These are phyloP conservation scores for Oreochromis niloticus DNA, from an alignment of 2,113 vertebrate species.

Conservation along the genomic window DNA sequence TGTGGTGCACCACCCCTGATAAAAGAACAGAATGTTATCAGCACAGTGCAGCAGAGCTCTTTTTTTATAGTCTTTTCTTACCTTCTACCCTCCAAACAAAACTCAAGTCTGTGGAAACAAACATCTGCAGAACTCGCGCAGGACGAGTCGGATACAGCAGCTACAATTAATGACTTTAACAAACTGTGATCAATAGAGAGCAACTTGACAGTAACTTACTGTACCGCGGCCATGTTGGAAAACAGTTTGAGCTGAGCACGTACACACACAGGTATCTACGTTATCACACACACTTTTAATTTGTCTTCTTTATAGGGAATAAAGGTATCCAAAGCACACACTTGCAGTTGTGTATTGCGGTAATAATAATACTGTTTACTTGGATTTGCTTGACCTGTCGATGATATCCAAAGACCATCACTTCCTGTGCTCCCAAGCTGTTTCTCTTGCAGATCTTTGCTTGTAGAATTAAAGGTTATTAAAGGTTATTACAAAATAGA, in stretches of 20 bases:
- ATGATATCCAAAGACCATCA: neutral
- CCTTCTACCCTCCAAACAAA: no score
- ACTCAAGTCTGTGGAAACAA: no score
- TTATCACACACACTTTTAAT: neutral
- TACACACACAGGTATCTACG: neutral
- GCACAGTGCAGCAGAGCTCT: no score
- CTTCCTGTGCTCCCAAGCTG: fast-evolving
- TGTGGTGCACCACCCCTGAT: no score
- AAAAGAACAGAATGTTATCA: no score
- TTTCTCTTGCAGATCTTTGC: fast-evolving
- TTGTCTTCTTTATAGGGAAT: neutral
- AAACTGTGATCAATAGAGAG: no score
- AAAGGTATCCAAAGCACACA: neutral
- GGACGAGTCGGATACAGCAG: no score
- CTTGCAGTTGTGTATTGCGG: neutral
- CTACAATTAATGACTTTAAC: no score
- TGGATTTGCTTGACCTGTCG: neutral
- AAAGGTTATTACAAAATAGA: neutral
- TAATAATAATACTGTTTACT: neutral
- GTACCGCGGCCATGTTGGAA: fast-evolving
- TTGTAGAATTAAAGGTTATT: neutral
- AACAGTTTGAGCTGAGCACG: neutral
- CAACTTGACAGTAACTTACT: neutral
- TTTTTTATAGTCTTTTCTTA: no score
- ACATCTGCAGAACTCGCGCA: no score